Percentiles rank a stretch among this genome's conserved stretches.
Evolutionary conservation across 1,140 invertebrate species (phyloP).

Genomic region (Hyphantria cunea): DNA sequence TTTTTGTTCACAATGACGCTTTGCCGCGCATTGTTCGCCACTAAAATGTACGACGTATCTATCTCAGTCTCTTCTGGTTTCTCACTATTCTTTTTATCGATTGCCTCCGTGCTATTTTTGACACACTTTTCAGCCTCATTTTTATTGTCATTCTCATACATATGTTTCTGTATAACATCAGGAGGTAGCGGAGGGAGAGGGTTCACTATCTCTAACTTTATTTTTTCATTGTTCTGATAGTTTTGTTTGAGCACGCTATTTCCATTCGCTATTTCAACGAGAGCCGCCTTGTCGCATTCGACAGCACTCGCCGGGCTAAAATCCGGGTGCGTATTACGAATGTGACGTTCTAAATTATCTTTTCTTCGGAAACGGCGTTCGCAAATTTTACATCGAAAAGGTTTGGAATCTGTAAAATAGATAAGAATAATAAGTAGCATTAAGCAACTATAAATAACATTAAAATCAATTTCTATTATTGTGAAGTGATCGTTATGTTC

Average conservation of each 20-base stretch:
- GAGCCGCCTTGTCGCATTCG: slow-evolving; percentile 54
- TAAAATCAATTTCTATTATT: no score
- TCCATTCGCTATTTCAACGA: slow-evolving; percentile 44
- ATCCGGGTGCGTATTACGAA: slow-evolving; percentile 84
- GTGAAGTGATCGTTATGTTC: no score
- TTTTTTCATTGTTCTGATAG: slow-evolving; percentile 48
- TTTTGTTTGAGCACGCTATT: slow-evolving; percentile 24
- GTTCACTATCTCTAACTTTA: slow-evolving; percentile 56
- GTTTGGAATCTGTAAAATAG: slow-evolving; percentile 79
- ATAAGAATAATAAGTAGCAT: not conserved
- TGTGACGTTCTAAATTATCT: slow-evolving; percentile 85
- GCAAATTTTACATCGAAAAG: slow-evolving; percentile 84
- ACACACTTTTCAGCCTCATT: slow-evolving; percentile 25
- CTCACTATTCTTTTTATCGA: not conserved
- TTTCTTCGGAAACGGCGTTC: slow-evolving; percentile 83
- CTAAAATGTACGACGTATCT: slow-evolving; percentile 65
- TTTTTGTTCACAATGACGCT: slow-evolving; percentile 70
- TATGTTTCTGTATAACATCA: slow-evolving; percentile 62
- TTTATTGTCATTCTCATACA: slow-evolving; percentile 38
- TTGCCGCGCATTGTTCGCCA: slow-evolving; percentile 68
- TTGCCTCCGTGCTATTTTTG: not conserved
- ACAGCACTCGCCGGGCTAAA: slow-evolving; percentile 49
- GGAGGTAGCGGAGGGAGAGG: slow-evolving; percentile 57
- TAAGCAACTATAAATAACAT: no score
- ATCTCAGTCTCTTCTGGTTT: slow-evolving; percentile 31